These are phyloP conservation scores for Grammomys dolichurus DNA, from an alignment of 2,113 vertebrate genomes.

Conservation along the genomic window DNA sequence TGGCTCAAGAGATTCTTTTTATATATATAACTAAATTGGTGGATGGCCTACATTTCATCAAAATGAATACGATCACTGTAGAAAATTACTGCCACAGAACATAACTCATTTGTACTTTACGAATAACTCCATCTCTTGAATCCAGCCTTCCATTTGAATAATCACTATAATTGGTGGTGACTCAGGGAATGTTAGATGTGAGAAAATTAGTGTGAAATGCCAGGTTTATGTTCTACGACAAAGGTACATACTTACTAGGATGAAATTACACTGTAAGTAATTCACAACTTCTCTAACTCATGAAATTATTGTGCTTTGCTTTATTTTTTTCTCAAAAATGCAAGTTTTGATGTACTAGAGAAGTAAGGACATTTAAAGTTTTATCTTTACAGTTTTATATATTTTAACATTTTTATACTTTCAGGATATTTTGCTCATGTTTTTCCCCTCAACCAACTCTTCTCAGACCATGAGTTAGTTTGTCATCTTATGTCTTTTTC, in stretches of 20 bases:
- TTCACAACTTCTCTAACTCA: background rate
- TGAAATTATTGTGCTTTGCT: background rate
- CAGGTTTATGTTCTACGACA: background rate
- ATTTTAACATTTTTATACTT: background rate
- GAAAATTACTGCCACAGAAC: background rate
- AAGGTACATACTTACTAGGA: background rate
- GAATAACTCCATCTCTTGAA: background rate
- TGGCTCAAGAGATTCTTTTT: background rate
- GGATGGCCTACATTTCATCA: background rate
- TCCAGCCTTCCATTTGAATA: background rate
- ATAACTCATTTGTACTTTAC: background rate
- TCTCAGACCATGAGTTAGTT: background rate
- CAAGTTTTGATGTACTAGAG: background rate
- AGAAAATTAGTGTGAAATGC: background rate
- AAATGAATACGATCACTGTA: background rate
- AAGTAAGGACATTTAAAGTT: background rate
- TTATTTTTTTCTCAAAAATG: constrained; percentile 23
- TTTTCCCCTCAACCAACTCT: background rate
- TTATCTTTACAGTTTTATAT: background rate
- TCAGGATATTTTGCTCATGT: background rate
- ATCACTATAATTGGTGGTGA: background rate
- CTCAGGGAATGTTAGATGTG: background rate
- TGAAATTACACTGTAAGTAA: background rate
- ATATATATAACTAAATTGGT: background rate
- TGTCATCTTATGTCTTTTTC: background rate